Evolutionary conservation across 1,140 invertebrate genomes (phyloP).

Genomic region (Myzus persicae): DNA sequence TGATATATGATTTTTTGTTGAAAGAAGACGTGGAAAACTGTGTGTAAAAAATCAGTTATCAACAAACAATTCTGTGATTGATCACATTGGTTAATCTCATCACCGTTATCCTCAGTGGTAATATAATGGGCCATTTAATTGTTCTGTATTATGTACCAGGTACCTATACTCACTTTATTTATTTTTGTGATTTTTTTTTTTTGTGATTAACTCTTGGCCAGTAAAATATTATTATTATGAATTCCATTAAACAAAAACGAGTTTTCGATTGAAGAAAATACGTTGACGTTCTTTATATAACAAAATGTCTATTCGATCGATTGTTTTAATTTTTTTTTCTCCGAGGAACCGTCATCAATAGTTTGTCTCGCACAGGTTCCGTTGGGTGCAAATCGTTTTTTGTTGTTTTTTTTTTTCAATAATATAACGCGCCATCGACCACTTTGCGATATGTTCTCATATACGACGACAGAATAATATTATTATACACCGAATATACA

Average conservation of each 20-base stretch:
- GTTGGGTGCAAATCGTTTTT: background rate
- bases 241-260: background rate
- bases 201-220: too few species aligned
- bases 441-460: background rate
- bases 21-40: background rate
- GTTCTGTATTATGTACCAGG: too few species aligned
- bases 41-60: background rate
- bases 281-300: background rate
- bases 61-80: too few species aligned
- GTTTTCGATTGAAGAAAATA: background rate
- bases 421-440: background rate
- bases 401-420: background rate
- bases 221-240: too few species aligned
- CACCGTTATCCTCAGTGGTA: too few species aligned
- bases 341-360: background rate
- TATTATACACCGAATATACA: background rate
- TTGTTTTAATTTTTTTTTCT: background rate
- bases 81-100: too few species aligned
- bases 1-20: background rate
- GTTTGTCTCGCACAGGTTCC: background rate
- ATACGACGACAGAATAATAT: background rate
- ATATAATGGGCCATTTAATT: too few species aligned
- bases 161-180: too few species aligned
- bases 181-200: too few species aligned
- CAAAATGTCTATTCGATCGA: background rate